Percentiles rank a stretch among this genome's conserved stretches.
phyloP scores from a whole-genome alignment of 2,888 invertebrate species.

The Nephrotoma appendiculata region DNA sequence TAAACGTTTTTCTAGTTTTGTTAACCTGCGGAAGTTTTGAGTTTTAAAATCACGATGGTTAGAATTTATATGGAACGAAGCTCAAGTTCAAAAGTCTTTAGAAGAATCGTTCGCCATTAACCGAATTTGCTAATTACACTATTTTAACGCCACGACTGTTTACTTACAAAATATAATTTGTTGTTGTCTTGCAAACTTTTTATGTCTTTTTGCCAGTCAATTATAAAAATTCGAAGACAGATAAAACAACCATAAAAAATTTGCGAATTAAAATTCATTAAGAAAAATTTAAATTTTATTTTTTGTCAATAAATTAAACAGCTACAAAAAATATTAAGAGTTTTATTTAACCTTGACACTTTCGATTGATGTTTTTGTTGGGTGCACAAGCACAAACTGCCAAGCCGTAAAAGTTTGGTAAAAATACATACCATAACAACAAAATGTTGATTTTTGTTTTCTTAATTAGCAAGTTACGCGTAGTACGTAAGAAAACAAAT shows the following conservation, averaged over 20 bases:
- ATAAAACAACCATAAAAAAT: neutral
- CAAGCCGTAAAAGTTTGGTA: neutral
- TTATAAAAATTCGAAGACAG: neutral
- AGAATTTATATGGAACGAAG: no score
- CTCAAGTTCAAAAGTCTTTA: no score
- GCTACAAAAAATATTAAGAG: neutral
- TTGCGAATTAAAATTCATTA: neutral
- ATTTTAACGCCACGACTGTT: neutral
- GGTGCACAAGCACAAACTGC: neutral
- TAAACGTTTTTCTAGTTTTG: no score
- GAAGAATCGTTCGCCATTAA: no score
- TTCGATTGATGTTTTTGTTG: neutral
- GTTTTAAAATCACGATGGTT: no score
- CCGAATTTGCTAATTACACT: neutral
- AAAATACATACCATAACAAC: neutral
- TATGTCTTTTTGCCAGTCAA: neutral
- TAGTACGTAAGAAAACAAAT: neutral
- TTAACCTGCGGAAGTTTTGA: no score
- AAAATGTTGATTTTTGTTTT: neutral
- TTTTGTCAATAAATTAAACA: neutral
- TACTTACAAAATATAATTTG: neutral
- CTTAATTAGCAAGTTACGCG: neutral
- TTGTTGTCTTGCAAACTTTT: neutral
- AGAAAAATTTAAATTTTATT: neutral
- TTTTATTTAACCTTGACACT: neutral